A percentile compares a stretch with the other conserved stretches of the same genome.
phyloP scores from a whole-genome alignment of 2,888 invertebrate species.

The Callinectes sapidus region DNA sequence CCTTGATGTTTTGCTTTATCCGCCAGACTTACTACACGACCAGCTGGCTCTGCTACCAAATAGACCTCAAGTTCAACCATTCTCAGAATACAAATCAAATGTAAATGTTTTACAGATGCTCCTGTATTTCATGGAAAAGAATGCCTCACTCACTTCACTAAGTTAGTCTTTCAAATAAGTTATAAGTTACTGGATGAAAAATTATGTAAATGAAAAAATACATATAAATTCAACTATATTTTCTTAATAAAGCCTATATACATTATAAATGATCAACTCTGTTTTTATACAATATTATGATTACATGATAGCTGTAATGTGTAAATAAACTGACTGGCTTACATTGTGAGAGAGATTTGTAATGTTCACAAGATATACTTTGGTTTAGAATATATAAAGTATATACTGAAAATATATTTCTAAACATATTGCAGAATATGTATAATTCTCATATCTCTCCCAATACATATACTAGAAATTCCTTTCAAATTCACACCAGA shows the following conservation, averaged over 20 bases:
- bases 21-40: slow-evolving; percentile 40
- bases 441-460: neutral
- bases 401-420: neutral
- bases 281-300: neutral
- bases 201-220: neutral
- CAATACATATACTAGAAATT: neutral
- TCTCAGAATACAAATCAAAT: slow-evolving; percentile 7
- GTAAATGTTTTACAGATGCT: slow-evolving; percentile 47
- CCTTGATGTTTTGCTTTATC: slow-evolving; percentile 52
- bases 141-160: slow-evolving; percentile 20
- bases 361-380: neutral
- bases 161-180: neutral
- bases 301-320: neutral
- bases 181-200: neutral
- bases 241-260: neutral
- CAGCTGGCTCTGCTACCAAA: slow-evolving; percentile 41
- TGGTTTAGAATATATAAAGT: neutral
- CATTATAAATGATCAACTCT: slow-evolving; percentile 2
- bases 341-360: neutral
- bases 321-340: neutral
- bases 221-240: neutral
- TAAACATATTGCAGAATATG: neutral
- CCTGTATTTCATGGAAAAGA: slow-evolving; percentile 50
- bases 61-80: slow-evolving; percentile 41
- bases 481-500: neutral